phyloP scores from a whole-genome alignment of 2,113 vertebrate species.

The Carlito syrichta region DNA sequence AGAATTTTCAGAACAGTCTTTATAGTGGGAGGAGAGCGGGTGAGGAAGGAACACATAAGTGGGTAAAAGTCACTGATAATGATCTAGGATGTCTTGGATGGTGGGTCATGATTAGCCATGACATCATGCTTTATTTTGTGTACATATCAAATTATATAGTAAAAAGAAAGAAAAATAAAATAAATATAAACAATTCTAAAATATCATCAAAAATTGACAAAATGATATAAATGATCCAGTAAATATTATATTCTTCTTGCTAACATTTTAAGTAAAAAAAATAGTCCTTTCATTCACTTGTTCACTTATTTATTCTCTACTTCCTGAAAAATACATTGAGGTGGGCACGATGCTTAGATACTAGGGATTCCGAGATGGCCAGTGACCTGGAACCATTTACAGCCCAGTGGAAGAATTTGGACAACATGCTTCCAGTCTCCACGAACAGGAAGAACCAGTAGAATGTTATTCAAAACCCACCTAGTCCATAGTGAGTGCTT shows the following conservation, averaged over 20 bases:
- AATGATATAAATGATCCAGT: not conserved
- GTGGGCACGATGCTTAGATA: not conserved
- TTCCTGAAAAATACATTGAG: not conserved
- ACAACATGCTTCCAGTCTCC: not conserved
- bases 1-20: not conserved
- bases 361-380: not conserved
- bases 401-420: not conserved
- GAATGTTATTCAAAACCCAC: not conserved
- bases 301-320: not conserved
- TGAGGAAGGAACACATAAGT: not conserved
- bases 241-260: not conserved
- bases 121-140: not conserved
- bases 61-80: not conserved
- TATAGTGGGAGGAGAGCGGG: no score
- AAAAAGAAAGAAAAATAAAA: not conserved
- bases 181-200: not conserved
- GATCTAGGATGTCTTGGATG: not conserved
- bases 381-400: not conserved
- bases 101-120: not conserved
- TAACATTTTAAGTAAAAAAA: not conserved
- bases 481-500: not conserved
- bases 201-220: not conserved
- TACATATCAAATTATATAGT: not conserved
- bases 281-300: not conserved
- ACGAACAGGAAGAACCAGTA: not conserved